Conservation (phyloP, 2,113 vertebrate genomes). For the Cyprinodon variegatus region DNA sequence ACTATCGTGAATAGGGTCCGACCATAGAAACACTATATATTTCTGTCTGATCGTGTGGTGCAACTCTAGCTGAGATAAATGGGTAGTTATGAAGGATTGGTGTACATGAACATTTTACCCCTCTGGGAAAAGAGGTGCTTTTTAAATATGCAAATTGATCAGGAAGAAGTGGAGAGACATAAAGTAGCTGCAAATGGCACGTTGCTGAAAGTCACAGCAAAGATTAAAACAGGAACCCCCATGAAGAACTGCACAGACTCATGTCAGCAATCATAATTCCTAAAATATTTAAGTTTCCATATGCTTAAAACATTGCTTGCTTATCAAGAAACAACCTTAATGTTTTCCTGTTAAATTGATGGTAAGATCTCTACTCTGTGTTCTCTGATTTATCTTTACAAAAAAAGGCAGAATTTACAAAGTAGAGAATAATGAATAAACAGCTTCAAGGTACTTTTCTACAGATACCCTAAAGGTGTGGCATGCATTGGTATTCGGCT, state of each 20-base stretch:
- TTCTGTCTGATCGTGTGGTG: no score
- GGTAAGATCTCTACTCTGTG: background rate
- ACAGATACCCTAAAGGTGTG: background rate
- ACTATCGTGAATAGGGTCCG: no score
- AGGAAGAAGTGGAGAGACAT: conserved; percentile 47
- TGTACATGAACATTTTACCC: conserved; percentile 58
- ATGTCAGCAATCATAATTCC: conserved; percentile 28
- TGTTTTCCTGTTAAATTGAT: background rate
- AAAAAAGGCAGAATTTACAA: background rate
- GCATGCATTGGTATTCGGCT: background rate
- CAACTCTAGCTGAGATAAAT: background rate
- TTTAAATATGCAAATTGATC: conserved; percentile 73
- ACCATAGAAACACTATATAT: no score
- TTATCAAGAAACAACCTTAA: background rate
- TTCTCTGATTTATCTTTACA: background rate
- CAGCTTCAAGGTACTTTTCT: background rate
- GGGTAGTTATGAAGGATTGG: conserved; percentile 36
- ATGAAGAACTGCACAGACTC: conserved; percentile 22
- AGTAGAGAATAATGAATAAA: background rate
- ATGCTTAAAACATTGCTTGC: background rate
- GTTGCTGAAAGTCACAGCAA: conserved; percentile 35
- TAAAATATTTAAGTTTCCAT: conserved; percentile 11
- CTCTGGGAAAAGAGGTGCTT: conserved; percentile 54
- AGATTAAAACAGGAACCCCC: conserved; percentile 38
- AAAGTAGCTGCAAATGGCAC: conserved; percentile 43